Evolutionary conservation across 2,113 vertebrate species (phyloP), one percentile per base, ranked within the genome.

Genomic region (Castor canadensis): DNA sequence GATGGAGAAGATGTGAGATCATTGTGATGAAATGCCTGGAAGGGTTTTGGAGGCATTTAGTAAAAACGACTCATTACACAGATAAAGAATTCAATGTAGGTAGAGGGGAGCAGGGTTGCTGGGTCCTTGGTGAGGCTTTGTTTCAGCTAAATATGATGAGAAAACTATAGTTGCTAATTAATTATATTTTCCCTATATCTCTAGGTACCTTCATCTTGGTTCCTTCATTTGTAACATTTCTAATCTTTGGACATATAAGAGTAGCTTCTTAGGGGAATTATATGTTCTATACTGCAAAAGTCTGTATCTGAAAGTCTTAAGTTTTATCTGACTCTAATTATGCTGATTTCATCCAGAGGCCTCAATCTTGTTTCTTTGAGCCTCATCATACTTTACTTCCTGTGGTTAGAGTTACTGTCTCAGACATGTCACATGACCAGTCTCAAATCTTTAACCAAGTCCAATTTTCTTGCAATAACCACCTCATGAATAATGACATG

Each of bases 401-500:
- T 49, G 1, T 32, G 38, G 12, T 40, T 56, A n/a, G 11, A 47
- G 16, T 83, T 19, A 43, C 0, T 38, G 2, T 91, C 67, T 95
- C 75, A 90, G 60, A 62, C 43, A 11, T 86, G 58, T 69, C 77
- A 56, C 9, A 26, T 22, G 6, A 15, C 38, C 69, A 71, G 15
- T 35, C n/a, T 85, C 47, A 89, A 73, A 88, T 93, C 83, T 77
- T 91, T 66, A 88, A 66, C 24, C 32, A 49, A 71, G 62, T 91
- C 24, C 11, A 79, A 19, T 60, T 89, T 76, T n/a, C n/a, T 45
- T 85, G 4, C 6, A 90, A 58, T 85, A 82, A 80, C 40, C 56
- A 96, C 62, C 1, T 10, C 26, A 73, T 56, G 47, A 91, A 32
- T 93, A 79, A 86, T 89, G 43, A 81, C 26, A 76, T 11, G 28